Conservation (phyloP, 2,113 vertebrate species). For the Rhizomys pruinosus region DNA sequence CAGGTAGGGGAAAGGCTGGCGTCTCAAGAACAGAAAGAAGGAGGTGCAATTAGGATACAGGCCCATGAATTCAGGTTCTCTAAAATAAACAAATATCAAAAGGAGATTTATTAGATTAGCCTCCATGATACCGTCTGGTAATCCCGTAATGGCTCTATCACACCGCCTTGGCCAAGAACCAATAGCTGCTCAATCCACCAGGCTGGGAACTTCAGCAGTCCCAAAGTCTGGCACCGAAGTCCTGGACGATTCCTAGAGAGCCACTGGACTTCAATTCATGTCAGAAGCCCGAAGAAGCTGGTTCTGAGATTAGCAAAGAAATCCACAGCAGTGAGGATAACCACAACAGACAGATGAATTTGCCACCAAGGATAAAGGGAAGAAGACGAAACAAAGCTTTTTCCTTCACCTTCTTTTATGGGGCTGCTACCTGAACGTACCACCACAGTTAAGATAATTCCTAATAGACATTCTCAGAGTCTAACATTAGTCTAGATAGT, state of each 20-base stretch:
- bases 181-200: background rate
- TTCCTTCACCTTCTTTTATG: background rate
- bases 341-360: background rate
- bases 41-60: too few species aligned
- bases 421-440: too few species aligned
- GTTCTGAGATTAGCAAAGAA: background rate
- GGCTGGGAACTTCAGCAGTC: background rate
- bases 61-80: too few species aligned
- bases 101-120: background rate
- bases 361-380: background rate
- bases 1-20: rapidly evolving
- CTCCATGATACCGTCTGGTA: too few species aligned
- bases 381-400: background rate
- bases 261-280: background rate
- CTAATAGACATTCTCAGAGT: background rate
- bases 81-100: background rate
- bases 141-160: too few species aligned
- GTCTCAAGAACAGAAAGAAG: background rate
- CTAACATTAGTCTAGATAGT: background rate
- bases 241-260: background rate
- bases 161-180: too few species aligned
- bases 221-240: background rate
- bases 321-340: background rate
- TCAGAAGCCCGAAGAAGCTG: too few species aligned
- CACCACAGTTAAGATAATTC: too few species aligned